A percentile compares a stretch with the other conserved stretches of the same genome.
phyloP scores from a whole-genome alignment of 2,113 vertebrate species.

The Microcebus murinus region DNA sequence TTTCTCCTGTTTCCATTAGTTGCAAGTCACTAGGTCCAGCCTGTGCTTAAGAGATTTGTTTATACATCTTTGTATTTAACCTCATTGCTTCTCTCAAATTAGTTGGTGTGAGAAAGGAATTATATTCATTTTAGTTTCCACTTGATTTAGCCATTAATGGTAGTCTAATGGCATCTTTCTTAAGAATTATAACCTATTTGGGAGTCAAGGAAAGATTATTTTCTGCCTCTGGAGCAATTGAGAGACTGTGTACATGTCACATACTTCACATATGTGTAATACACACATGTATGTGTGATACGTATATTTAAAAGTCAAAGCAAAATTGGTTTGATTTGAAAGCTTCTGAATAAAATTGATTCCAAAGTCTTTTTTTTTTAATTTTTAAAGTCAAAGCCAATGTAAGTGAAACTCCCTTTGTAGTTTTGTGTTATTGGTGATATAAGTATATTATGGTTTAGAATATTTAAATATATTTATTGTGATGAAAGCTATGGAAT shows the following conservation, averaged over 20 bases:
- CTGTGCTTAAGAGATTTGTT: neutral
- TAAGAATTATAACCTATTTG: neutral
- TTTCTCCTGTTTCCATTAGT: neutral
- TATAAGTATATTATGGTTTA: neutral
- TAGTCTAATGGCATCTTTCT: neutral
- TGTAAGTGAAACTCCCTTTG: neutral
- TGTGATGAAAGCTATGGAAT: neutral
- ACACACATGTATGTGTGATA: neutral
- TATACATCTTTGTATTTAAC: neutral
- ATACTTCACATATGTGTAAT: neutral
- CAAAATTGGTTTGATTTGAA: slow-evolving; percentile 20
- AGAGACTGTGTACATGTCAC: neutral
- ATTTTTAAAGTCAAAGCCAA: neutral
- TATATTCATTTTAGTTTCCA: neutral
- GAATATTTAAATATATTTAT: neutral
- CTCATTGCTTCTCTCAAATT: neutral
- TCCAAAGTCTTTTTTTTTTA: neutral
- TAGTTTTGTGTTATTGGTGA: neutral
- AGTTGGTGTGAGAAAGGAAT: neutral
- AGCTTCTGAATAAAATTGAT: slow-evolving; percentile 2
- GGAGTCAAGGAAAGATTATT: neutral
- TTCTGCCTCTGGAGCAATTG: neutral
- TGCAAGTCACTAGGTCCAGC: neutral
- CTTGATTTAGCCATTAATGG: neutral
- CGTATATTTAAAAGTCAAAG: neutral